Evolutionary conservation across 1,140 invertebrate genomes (phyloP), one percentile per base, ranked within the genome.

Genomic region (Drosophila varians): DNA sequence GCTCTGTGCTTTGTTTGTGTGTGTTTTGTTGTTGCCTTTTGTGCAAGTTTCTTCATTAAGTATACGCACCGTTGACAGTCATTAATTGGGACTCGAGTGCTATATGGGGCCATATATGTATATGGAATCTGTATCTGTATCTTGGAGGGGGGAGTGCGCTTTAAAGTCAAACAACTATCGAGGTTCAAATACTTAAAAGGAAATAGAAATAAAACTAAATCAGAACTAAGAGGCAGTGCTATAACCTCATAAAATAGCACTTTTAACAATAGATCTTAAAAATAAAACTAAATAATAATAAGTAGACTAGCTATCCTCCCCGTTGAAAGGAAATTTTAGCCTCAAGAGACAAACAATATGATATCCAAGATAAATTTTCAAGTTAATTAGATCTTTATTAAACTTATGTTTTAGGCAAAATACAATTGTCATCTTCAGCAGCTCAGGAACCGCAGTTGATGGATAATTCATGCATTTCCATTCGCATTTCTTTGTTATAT

Each of bases 351-450:
- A n/a, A n/a, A n/a, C n/a, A n/a, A n/a, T n/a, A n/a, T n/a, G n/a
- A n/a, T n/a, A n/a, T n/a, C n/a, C n/a, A n/a, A n/a, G n/a, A n/a
- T n/a, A n/a, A n/a, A 34, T 23, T 8, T 48, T 2, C 36, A 56
- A 74, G 53, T 77, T 77, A 80, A 64, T 74, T 77, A 74, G 78
- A 69, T 74, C 71, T 82, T 82, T 82, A 82, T 82, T 82, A 64
- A 74, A 82, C 69, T 82, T 77, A 82, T 83, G 36, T 52, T 56
- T 77, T 74, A 73, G 60, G 42, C 70, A 58, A 76, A 78, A 83
- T 82, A 82, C 62, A 83, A 57, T 64, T 60, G 19, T 53, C 36
- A 72, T 72, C 52, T 26, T 18, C 58, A 45, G 43, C 69, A 64
- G 60, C 56, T 61, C 55, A 38, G 55, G 55, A 56, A 64, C 60